Percentiles rank a stretch among this genome's conserved stretches.
phyloP scores from a whole-genome alignment of 2,888 invertebrate species.

The Drosophila barbarae region DNA sequence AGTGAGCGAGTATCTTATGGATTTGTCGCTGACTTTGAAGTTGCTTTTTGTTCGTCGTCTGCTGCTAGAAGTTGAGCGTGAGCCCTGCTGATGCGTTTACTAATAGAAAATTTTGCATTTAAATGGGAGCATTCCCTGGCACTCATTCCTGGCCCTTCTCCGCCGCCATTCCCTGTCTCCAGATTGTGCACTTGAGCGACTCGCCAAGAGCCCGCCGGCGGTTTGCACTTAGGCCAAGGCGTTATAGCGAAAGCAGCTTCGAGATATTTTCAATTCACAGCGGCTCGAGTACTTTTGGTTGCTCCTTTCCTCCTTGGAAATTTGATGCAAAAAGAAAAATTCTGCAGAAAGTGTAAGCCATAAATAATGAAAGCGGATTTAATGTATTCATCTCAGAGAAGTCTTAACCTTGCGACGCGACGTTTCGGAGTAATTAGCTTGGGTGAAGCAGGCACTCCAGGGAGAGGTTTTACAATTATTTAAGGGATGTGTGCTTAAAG shows the following conservation, averaged over 20 bases:
- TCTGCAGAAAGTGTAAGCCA: slow-evolving; percentile 31
- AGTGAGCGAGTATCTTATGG: slow-evolving; percentile 49
- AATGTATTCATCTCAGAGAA: slow-evolving; percentile 24
- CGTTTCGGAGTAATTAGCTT: slow-evolving; percentile 33
- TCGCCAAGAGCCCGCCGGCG: slow-evolving; percentile 26
- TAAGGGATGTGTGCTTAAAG: background rate
- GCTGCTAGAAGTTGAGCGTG: slow-evolving; percentile 23
- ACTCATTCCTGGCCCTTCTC: background rate
- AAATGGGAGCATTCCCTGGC: slow-evolving; percentile 27
- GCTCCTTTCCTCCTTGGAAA: slow-evolving; percentile 12
- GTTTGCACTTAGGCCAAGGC: slow-evolving; percentile 49
- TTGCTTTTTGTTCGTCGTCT: slow-evolving; percentile 37
- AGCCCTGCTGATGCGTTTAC: slow-evolving; percentile 23
- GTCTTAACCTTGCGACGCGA: slow-evolving; percentile 22
- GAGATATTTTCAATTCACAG: slow-evolving; percentile 35
- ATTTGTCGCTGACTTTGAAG: slow-evolving; percentile 69
- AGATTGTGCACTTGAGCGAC: slow-evolving; percentile 47
- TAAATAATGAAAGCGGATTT: slow-evolving; percentile 43
- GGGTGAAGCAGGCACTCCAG: background rate
- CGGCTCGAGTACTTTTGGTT: slow-evolving; percentile 11
- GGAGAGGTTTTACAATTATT: slow-evolving; percentile 2
- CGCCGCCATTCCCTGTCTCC: background rate
- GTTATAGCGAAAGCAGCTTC: slow-evolving; percentile 57
- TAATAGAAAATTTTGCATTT: slow-evolving; percentile 42
- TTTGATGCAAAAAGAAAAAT: slow-evolving; percentile 21